Conservation (phyloP, 2,113 vertebrate species). For the Ptilorrhoa leucosticta region DNA sequence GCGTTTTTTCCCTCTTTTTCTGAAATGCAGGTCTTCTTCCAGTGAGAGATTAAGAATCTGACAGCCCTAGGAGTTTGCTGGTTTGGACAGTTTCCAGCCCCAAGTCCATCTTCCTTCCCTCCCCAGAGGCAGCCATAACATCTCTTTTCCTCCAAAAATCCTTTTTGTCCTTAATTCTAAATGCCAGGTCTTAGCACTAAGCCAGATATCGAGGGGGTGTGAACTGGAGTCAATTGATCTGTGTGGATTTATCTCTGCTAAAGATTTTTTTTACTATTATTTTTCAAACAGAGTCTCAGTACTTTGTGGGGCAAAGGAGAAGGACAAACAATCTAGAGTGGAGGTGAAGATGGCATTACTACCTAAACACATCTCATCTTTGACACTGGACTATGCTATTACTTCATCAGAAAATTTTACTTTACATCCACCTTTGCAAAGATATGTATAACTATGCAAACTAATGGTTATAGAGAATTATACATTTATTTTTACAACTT, state of each 20-base stretch:
- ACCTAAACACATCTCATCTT: not conserved
- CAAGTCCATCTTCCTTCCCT: not conserved
- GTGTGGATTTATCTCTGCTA: not conserved
- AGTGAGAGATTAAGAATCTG: not conserved
- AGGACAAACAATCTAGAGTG: not conserved
- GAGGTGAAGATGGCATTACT: not conserved
- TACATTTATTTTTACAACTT: not conserved
- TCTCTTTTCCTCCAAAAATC: not conserved
- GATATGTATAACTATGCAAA: not conserved
- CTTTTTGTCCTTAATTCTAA: not conserved
- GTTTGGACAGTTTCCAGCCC: not conserved
- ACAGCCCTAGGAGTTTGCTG: not conserved
- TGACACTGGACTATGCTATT: not conserved
- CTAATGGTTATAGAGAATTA: not conserved
- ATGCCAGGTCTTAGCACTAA: not conserved
- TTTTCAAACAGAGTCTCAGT: not conserved
- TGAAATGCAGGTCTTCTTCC: not conserved
- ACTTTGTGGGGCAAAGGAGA: not conserved
- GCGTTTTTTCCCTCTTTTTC: not conserved
- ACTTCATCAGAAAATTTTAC: not conserved
- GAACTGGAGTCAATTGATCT: not conserved
- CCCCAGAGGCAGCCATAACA: not conserved
- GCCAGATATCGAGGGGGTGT: not conserved
- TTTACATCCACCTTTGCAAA: not conserved
- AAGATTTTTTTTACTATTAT: not conserved